Conservation (phyloP, 2,797 vertebrate species). For the Typhlichthys subterraneus region DNA sequence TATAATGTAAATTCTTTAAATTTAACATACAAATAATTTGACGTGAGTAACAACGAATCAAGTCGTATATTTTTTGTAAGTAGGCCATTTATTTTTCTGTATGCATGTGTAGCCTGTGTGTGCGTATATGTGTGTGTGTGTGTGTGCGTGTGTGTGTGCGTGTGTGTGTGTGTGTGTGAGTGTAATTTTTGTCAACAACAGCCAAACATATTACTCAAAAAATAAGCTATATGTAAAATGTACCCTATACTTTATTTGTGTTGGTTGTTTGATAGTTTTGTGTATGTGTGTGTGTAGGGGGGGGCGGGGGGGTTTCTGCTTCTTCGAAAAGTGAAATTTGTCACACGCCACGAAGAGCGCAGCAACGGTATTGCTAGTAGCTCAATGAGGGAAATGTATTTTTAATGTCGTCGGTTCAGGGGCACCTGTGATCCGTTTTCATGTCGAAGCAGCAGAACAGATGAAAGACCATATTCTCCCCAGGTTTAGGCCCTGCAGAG, state of each 20-base stretch:
- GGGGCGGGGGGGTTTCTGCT: too few relatives aligned
- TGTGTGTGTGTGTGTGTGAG: too few relatives aligned
- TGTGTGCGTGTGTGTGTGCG: too few relatives aligned
- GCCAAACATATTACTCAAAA: conserved; percentile 18
- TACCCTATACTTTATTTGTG: conserved; percentile 30
- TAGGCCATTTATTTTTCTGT: not conserved
- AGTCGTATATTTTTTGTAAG: not conserved
- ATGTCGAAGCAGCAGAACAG: conserved; percentile 21
- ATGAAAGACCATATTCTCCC: conserved; percentile 42
- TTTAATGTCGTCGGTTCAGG: conserved; percentile 18
- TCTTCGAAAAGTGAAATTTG: not conserved
- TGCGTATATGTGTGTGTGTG: too few relatives aligned
- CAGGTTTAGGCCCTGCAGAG: conserved; percentile 13
- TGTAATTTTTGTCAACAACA: not conserved
- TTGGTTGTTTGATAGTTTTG: conserved; percentile 53
- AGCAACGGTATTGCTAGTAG: conserved; percentile 10
- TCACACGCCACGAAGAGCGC: conserved; percentile 22
- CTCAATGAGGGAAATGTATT: too few relatives aligned
- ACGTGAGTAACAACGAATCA: not conserved
- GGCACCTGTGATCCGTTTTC: not conserved
- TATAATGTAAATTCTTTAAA: too few relatives aligned
- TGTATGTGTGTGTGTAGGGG: conserved; percentile 1
- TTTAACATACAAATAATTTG: not conserved
- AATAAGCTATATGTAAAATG: conserved; percentile 32
- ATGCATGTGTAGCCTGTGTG: too few relatives aligned